Conservation (phyloP, 1,140 invertebrate genomes). For the Monochamus saltuarius region DNA sequence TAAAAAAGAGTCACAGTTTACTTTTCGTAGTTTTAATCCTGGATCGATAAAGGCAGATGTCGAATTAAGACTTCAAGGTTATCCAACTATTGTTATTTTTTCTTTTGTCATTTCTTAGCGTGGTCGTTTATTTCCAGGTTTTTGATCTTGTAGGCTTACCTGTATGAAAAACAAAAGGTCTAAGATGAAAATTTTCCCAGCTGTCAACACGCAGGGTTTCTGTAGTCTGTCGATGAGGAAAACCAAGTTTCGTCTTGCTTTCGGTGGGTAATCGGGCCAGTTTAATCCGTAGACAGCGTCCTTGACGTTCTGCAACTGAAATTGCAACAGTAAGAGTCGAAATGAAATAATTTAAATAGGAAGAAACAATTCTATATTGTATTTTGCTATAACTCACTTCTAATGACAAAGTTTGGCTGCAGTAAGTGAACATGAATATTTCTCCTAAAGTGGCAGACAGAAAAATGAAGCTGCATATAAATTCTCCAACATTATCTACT, state of each 20-base stretch:
- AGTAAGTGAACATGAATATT: constrained; percentile 15
- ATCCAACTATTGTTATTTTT: too few species aligned
- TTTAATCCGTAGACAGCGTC: constrained; percentile 19
- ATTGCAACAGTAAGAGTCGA: background rate
- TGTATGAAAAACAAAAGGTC: constrained; percentile 18
- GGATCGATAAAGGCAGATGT: too few species aligned
- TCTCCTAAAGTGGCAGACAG: background rate
- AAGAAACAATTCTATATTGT: background rate
- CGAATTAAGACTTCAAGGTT: too few species aligned
- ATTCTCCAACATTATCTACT: constrained; percentile 9
- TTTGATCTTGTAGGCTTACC: constrained; percentile 11
- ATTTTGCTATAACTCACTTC: constrained; percentile 1
- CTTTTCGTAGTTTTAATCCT: too few species aligned
- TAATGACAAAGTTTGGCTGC: constrained; percentile 21
- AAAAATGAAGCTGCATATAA: background rate
- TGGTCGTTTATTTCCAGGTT: background rate
- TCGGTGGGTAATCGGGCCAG: constrained; percentile 17
- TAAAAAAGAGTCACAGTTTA: background rate
- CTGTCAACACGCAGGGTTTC: constrained; percentile 21
- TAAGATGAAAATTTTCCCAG: constrained; percentile 17
- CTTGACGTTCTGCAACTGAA: constrained; percentile 8
- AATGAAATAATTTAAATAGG: constrained; percentile 5
- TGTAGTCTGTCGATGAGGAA: constrained; percentile 19
- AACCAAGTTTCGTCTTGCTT: constrained; percentile 7
- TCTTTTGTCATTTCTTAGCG: too few species aligned